Base-by-base conservation (phyloP, 2,113 vertebrate species). In the Thoracochromis brauschi region DNA sequence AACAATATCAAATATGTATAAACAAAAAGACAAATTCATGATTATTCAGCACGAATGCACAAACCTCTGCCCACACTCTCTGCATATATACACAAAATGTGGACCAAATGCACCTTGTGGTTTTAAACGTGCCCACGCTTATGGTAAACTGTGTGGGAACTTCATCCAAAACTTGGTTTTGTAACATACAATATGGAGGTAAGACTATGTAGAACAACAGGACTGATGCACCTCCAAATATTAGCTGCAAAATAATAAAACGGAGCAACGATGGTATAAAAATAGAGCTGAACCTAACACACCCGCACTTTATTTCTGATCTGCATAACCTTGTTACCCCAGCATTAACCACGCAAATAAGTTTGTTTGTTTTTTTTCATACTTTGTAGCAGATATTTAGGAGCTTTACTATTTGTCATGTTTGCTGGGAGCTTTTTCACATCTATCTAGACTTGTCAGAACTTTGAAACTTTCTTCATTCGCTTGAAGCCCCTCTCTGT, bases 11-110 rank as follows among this genome's bases (percentile, higher is more conserved):
- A 51, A 63, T 12, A 40, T 21, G 51, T 47, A 29, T 24, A 65
- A 19, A 63, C 58, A 73, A 7, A 73, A 31, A 57, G 19, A 51
- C 2, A 63, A 51, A n/a, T 68, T 90, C 4, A 21, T 26, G 31
- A 84, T 47, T 33, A 63, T 89, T 78, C 58, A 38, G 17, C 45
- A 87, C 19, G 26, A 26, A n/a, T 45, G 55, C 68, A 65, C 45
- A 87, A 87, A 85, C 60, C 49, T 47, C 71, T 57, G 19, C 91
- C 81, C 54, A 90, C 92, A n/a, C 85, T 7, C 57, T 53, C 17
- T 47, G 24, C 60, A 16, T 33, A 14, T 51, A 3, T 82, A 21
- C 47, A 33, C 9, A 19, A 9, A 71, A 26, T 63, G 87, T 87
- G 55, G 14, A 35, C 55, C 54, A 42, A 71, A 87, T 14, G 68